Evolutionary conservation across 2,797 vertebrate species (phyloP), one percentile per base, ranked within the genome.

Genomic region (Chrosomus eos): DNA sequence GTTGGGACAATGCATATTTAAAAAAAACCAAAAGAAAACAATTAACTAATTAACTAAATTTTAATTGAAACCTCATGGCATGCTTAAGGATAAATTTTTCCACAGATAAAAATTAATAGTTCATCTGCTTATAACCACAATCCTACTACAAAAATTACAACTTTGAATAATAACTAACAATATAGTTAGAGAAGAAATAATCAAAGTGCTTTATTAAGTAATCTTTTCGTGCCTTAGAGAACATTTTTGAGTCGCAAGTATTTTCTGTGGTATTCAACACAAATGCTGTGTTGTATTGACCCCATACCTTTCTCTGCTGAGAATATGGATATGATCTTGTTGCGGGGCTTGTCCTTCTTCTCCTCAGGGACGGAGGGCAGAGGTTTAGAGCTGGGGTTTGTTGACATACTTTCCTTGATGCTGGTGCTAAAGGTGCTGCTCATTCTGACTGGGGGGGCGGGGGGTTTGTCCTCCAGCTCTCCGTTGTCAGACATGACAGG

Each of bases 321-420:
- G 90, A 99, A 99, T 75, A 99, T 99, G 82, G 97, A 98, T 93
- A 98, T 98, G 89, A 99, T 99, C 94, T 99, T 99, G 93, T 97
- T 95, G 88, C 97, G 96, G 70, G 97, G 92, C 93, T 97, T 85
- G 73, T 84, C 53, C 79, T 82, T 98, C 88, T 92, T 97, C 91
- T 99, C 97, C 92, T 99, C 98, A 0, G 98, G 98, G 83, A 97
- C 97, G 40, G 97, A 98, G 31, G 98, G 98, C 89, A 99, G 94
- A 6, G 98, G 98, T 92, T 97, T 97, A 84, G 96, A 95, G 92
- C 91, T 98, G 92, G 97, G 97, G 94, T 96, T 98, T 91, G 95
- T 91, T 28, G 95, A 96, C 92, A 97, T 90, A 19, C 93, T 89
- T 88, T 99, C 98, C 93, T 99, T 99, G 90, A 93, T 89, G 89